Base-by-base conservation (phyloP, 2,797 vertebrate species). In the Emys orbicularis region DNA sequence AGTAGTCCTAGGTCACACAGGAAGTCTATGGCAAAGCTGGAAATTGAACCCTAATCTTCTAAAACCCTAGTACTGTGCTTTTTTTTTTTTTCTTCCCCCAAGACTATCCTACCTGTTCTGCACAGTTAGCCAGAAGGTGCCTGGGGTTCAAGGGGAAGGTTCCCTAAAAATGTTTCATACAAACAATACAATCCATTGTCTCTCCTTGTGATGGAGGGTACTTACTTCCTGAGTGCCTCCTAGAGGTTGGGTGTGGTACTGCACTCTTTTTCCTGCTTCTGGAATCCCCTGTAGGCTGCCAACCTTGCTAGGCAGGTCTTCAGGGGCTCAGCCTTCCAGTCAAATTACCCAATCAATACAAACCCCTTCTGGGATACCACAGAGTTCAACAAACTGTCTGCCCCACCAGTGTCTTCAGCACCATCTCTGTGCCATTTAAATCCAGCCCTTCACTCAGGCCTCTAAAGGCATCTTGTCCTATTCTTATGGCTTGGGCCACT, bases 61-160 rank as follows among this genome's bases (percentile, higher is more conserved):
- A 31, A 77, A 49, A 8, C 2, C 44, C 61, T 19, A 41, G 65
- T 87, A 57, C 79, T 65, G 79, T 47, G 31, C 11, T 21, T 53
- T 53, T 68, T 87, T 68, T 87, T 44, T 44, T 44, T 44, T 7
- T 2, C 44, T 44, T 44, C 44, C 44, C 6, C 44, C 2, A 82
- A 25, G 23, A 76, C 47, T 31, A 82, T 16, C 21, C 12, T 72
- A 83, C 93, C 89, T 94, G 86, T 82, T 92, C 77, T 0, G 0
- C 80, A 57, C 2, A 0, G 16, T 6, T 50, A 89, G 95, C 81
- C 93, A 95, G 77, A 92, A 95, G 90, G 89, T 92, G 92, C 83
- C 86, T 68, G 88, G 53, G 83, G 41, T 82, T 6, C 29, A 15
- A 61, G 29, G 57, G 13, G 15, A 80, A 18, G 57, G 5, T 74